Percentiles rank a stretch among this genome's conserved stretches.
Conservation (phyloP, 2,113 vertebrate genomes). For the Xiphorhynchus elegans region DNA sequence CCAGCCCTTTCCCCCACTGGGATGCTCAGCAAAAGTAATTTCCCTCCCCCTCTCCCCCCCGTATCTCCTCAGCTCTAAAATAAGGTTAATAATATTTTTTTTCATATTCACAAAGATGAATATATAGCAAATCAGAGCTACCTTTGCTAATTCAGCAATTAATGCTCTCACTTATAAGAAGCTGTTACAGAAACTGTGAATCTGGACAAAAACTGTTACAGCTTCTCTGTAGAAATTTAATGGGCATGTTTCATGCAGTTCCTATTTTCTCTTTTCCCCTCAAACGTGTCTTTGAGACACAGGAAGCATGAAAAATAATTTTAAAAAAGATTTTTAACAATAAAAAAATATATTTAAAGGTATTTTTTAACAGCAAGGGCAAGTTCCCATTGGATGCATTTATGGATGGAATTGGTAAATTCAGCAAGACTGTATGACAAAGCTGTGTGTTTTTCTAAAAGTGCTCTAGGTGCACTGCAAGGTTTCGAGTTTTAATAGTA, state of each 20-base stretch:
- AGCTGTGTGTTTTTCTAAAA: background rate
- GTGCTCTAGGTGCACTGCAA: background rate
- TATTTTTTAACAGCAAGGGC: background rate
- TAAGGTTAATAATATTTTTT: background rate
- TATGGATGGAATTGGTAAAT: constrained; percentile 8
- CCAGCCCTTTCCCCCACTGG: background rate
- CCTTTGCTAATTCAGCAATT: background rate
- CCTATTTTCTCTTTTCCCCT: background rate
- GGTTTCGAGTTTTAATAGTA: background rate
- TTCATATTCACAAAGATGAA: background rate
- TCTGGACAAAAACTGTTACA: background rate
- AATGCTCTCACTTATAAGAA: background rate
- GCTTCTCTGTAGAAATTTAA: background rate
- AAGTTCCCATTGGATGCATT: background rate
- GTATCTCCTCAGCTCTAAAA: background rate
- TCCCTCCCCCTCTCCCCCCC: background rate
- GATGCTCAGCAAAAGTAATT: background rate
- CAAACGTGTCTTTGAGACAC: background rate
- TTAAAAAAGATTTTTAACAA: background rate
- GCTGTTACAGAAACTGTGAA: background rate
- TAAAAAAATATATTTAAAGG: background rate
- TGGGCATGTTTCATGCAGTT: background rate
- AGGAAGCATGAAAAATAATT: background rate
- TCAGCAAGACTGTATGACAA: background rate
- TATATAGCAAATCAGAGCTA: background rate